phyloP scores from a whole-genome alignment of 2,797 vertebrate species.

The Limnodromus scolopaceus region DNA sequence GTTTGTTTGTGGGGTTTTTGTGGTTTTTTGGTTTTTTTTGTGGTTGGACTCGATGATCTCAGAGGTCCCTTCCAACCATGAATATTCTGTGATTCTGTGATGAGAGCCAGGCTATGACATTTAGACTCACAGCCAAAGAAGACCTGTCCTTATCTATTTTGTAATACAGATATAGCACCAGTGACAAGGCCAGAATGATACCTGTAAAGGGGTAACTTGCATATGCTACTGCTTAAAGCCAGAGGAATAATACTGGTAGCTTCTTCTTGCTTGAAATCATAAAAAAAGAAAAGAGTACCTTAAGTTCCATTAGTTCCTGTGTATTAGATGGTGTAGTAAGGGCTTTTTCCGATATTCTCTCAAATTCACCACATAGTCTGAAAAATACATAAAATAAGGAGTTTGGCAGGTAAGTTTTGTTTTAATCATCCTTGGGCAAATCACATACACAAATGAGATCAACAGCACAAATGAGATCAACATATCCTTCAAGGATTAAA shows the following conservation, averaged over 20 bases:
- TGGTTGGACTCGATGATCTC: too few species aligned
- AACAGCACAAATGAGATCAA: not conserved
- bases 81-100: too few species aligned
- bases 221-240: not conserved
- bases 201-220: not conserved
- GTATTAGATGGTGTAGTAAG: conserved; percentile 86
- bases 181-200: not conserved
- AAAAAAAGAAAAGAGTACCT: conserved; percentile 76
- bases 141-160: not conserved
- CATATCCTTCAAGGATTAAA: not conserved
- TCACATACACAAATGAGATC: not conserved
- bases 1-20: too few species aligned
- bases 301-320: conserved; percentile 86
- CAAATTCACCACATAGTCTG: conserved; percentile 89
- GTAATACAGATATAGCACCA: not conserved
- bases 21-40: too few species aligned
- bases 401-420: not conserved
- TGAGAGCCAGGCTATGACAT: not conserved
- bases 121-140: not conserved
- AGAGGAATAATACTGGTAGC: not conserved
- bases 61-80: too few species aligned
- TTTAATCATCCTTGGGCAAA: not conserved
- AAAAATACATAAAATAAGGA: not conserved
- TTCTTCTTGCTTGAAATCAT: not conserved
- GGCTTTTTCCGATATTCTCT: conserved; percentile 86